Base-by-base conservation (phyloP, 2,888 invertebrate species). In the Gnatocerus cornutus region DNA sequence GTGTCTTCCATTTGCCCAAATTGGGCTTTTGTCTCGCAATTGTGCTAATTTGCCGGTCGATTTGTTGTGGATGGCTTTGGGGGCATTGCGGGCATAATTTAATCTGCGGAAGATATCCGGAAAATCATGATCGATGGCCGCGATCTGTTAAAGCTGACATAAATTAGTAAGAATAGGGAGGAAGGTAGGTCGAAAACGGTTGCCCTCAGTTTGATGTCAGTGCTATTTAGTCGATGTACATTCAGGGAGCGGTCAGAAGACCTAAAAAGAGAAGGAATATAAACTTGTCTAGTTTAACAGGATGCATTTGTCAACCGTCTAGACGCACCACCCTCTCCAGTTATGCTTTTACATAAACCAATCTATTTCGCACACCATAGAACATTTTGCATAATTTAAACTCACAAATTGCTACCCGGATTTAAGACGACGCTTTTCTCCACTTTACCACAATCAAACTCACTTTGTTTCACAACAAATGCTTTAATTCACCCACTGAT, bases 291-390 rank as follows among this genome's bases (percentile, higher is more conserved):
- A 41, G 77, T 76, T 76, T 78, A 81, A 81, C 79, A 76, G 72
- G 74, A 66, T 75, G 76, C 77, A 81, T 81, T 81, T 81, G 80
- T 81, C 80, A 81, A 77, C 74, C 76, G 79, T 77, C 77, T 73
- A 72, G 76, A 72, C 74, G 73, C 73, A 56, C 14, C 37, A 53
- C 43, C 29, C 30, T 68, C 62, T 10, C 43, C 53, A 64, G 64
- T 64, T 68, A 59, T 58, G 56, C 58, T 41, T 45, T 66, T 77
- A 73, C 74, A 71, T 73, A 76, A 73, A 73, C 76, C 73, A 75
- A 76, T 77, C 75, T 74, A 76, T 77, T 76, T 77, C 75, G 75
- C 73, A 76, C 74, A 72, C 74, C 76, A 76, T 77, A 74, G 71
- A 76, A 68, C 74, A 73, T 64, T 69, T 33, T 75, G 73, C 72